Conservation (phyloP, 2,113 vertebrate species). For the Corythaixoides concolor region DNA sequence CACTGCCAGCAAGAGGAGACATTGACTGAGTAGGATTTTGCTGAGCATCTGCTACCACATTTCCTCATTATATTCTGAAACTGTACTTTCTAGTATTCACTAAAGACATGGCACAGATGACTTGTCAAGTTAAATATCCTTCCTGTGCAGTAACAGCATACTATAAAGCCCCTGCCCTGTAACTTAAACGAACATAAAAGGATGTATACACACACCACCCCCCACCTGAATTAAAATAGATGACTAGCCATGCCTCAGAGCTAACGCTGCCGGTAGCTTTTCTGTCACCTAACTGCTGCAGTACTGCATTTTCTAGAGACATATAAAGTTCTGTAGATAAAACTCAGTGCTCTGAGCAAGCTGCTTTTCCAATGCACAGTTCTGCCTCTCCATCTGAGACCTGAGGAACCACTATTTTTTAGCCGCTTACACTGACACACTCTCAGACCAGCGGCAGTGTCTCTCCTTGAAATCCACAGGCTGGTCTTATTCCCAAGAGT, state of each 20-base stretch:
- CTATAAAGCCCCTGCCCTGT: background rate
- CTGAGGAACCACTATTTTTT: background rate
- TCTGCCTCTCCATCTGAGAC: background rate
- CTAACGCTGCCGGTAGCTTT: slow-evolving; percentile 4
- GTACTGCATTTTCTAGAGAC: background rate
- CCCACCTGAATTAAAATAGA: background rate
- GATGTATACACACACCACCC: background rate
- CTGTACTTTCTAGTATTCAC: slow-evolving; percentile 41
- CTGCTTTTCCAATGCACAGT: background rate
- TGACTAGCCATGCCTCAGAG: background rate
- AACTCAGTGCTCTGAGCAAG: background rate
- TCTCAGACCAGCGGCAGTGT: background rate
- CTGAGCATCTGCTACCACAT: slow-evolving; percentile 45
- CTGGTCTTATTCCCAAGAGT: background rate
- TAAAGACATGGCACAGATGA: slow-evolving; percentile 29
- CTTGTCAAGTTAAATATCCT: slow-evolving; percentile 57
- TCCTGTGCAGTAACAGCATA: slow-evolving; percentile 30
- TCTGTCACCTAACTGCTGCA: background rate
- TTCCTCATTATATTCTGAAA: slow-evolving; percentile 39
- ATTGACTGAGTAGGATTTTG: slow-evolving; percentile 13
- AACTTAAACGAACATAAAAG: slow-evolving; percentile 39
- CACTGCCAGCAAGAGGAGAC: slow-evolving; percentile 13
- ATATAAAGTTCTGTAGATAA: background rate
- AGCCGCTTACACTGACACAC: background rate
- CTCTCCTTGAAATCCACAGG: background rate